Percentiles rank a stretch among this genome's conserved stretches.
Evolutionary conservation across 1,140 invertebrate genomes (phyloP).

Genomic region (Eumeta japonica): DNA sequence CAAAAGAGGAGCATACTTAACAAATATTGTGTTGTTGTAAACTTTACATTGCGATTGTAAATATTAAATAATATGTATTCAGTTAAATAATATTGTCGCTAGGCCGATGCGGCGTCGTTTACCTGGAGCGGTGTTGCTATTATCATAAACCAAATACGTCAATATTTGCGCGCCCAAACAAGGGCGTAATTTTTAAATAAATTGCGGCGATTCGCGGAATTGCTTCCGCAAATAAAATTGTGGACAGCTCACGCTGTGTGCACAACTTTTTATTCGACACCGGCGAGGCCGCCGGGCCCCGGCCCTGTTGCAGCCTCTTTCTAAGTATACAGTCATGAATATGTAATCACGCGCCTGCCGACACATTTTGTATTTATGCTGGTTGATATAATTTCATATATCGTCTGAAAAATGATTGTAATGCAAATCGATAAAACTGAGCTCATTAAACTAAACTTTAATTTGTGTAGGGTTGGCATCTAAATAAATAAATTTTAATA

Average conservation of each 20-base stretch:
- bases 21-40: conserved; percentile 57
- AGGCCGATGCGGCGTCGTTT: conserved; percentile 32
- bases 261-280: conserved; percentile 45
- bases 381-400: no score
- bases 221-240: conserved; percentile 54
- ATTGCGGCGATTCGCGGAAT: conserved; percentile 56
- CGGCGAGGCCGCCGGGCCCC: no score
- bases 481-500: no score
- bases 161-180: conserved; percentile 55
- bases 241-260: conserved; percentile 37
- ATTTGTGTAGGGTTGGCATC: no score
- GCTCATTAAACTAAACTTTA: no score
- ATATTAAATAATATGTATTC: conserved; percentile 56
- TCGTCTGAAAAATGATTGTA: no score
- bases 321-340: no score
- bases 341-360: no score
- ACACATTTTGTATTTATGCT: no score
- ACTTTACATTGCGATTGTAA: conserved; percentile 49
- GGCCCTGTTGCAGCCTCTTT: no score
- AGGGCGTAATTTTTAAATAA: conserved; percentile 58
- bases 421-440: no score
- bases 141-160: conserved; percentile 57
- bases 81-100: conserved; percentile 52
- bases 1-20: conserved; percentile 51
- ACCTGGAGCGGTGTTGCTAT: conserved; percentile 52